Evolutionary conservation across 2,113 vertebrate species (phyloP), one percentile per base, ranked within the genome.

Genomic region (Oreochromis tanganicae): DNA sequence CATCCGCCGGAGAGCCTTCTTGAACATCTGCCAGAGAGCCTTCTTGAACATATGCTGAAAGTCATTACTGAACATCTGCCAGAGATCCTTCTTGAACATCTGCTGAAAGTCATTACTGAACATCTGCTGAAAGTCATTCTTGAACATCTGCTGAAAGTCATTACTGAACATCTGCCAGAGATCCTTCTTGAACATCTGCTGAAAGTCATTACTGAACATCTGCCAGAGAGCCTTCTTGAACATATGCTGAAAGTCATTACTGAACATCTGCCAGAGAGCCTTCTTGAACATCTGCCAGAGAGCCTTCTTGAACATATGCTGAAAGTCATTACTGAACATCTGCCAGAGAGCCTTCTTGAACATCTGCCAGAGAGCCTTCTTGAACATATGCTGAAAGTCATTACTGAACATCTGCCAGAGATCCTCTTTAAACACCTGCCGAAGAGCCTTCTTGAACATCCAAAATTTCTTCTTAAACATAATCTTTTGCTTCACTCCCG

Each of bases 91-190:
- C 5, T 13, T 2, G 41, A 43, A 6, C 12, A 43, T 13, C 1
- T 43, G 12, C 41, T 43, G 41, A 13, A 43, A 0, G 3, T 16
- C 5, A 13, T 43, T 6, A 13, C 0, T 0, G 3, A 46, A 46
- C 13, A 46, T 46, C 43, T 16, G 43, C 43, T n/a, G n/a, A n/a
- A n/a, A n/a, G n/a, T n/a, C 0, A 0, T 27, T 3, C 3, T 27
- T 12, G 5, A 13, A 3, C 5, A 43, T 27, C 3, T 21, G 14
- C 48, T 17, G 7, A 8, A 50, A 0, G 1, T 17, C 1, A 7
- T 21, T 21, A 21, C 21, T 21, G 5, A 41, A 41, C 11, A 12
- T 5, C 11, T 3, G 38, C 2, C 1, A 0, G 1, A 46, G 5
- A 46, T 0, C 1, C 11, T 6, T 43, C 3, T 43, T 6, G 5